Evolutionary conservation across 1,140 invertebrate genomes (phyloP).

Genomic region (Achroia grisella): DNA sequence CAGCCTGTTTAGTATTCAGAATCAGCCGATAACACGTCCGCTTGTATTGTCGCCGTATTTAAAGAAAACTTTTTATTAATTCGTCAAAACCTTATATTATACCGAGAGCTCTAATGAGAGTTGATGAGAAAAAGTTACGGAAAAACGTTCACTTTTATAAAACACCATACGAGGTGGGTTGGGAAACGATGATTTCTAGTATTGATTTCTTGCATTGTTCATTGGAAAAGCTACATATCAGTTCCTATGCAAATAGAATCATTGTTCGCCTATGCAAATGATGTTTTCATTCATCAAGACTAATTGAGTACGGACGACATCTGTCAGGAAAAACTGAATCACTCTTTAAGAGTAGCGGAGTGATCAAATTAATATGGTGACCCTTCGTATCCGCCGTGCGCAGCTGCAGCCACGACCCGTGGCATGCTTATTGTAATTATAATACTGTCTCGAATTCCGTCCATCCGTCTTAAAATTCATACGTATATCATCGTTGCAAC

Average conservation of each 20-base stretch:
- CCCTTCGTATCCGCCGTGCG: slow-evolving; percentile 50
- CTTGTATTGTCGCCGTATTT: slow-evolving; percentile 41
- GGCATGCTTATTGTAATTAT: slow-evolving; percentile 41
- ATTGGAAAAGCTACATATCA: slow-evolving; percentile 29
- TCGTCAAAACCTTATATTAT: slow-evolving; percentile 50
- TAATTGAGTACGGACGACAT: slow-evolving; percentile 56
- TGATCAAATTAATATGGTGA: slow-evolving; percentile 55
- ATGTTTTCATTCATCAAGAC: slow-evolving; percentile 50
- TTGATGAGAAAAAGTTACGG: slow-evolving; percentile 8
- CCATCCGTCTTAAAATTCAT: slow-evolving; percentile 18
- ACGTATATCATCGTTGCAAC: neutral
- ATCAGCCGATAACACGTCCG: slow-evolving; percentile 48
- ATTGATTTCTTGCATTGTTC: slow-evolving; percentile 53
- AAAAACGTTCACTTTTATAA: slow-evolving; percentile 19
- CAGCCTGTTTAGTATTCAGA: slow-evolving; percentile 50
- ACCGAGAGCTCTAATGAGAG: slow-evolving; percentile 44
- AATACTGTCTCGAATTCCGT: slow-evolving; percentile 13
- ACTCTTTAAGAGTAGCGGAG: slow-evolving; percentile 40
- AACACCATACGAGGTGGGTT: slow-evolving; percentile 35
- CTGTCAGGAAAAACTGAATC: slow-evolving; percentile 60
- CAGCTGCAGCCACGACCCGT: slow-evolving; percentile 34
- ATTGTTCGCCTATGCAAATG: slow-evolving; percentile 56
- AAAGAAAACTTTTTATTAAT: slow-evolving; percentile 55
- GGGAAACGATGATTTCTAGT: slow-evolving; percentile 64
- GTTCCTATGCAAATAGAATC: slow-evolving; percentile 52